Evolutionary conservation across 1,140 invertebrate genomes (phyloP).

Genomic region (Saccostrea glomerata): DNA sequence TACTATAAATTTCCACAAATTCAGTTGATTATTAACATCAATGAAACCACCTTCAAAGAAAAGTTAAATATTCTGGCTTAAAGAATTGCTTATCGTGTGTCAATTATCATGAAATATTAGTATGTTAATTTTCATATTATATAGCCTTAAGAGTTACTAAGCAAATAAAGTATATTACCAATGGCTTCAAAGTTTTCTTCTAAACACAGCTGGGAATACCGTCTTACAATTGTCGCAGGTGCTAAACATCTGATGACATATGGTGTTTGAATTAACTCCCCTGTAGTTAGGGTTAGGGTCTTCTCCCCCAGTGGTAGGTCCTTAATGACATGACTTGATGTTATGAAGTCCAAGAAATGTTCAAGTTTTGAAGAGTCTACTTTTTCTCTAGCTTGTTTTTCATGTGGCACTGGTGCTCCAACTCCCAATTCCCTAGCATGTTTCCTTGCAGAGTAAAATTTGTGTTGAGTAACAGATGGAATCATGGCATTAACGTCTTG

Average conservation of each 20-base stretch:
- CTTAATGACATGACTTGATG: slow-evolving; percentile 34
- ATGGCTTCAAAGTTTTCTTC: slow-evolving; percentile 14
- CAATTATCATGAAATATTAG: no score
- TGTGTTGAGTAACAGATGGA: background rate
- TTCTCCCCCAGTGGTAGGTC: slow-evolving; percentile 42
- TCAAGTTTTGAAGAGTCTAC: background rate
- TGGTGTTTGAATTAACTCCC: slow-evolving; percentile 2
- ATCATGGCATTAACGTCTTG: background rate
- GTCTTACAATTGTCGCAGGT: slow-evolving; percentile 29
- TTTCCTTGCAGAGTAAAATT: slow-evolving; percentile 38
- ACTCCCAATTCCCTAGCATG: slow-evolving; percentile 33
- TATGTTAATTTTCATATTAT: no score
- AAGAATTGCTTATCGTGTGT: no score
- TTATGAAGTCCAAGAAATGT: slow-evolving; percentile 44
- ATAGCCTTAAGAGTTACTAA: no score
- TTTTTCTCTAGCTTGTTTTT: background rate
- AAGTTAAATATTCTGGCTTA: no score
- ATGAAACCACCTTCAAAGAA: no score
- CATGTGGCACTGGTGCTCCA: background rate
- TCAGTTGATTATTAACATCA: no score
- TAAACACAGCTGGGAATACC: slow-evolving; percentile 8
- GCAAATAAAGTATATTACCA: background rate
- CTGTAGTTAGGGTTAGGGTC: slow-evolving; percentile 30
- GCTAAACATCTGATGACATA: slow-evolving; percentile 39
- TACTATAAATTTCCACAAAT: background rate